These are phyloP conservation scores for Melipona beecheii DNA, from an alignment of 2,888 invertebrate species.

Conservation along the genomic window DNA sequence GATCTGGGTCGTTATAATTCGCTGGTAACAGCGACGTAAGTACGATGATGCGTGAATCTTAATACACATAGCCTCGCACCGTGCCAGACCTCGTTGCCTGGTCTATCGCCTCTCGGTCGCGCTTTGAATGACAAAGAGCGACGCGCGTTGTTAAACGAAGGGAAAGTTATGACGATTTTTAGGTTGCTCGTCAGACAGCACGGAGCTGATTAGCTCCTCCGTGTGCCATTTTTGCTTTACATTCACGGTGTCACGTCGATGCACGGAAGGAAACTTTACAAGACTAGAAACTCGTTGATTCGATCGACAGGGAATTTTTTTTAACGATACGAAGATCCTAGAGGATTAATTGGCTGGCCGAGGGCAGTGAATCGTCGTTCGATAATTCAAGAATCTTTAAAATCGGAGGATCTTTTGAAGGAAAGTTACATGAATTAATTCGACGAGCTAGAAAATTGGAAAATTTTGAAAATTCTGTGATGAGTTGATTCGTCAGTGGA, in stretches of 20 bases:
- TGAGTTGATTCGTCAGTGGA: too few relatives aligned
- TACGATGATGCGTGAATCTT: constrained; percentile 49
- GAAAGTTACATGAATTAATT: too few relatives aligned
- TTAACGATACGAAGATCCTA: neutral
- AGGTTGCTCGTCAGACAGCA: constrained; percentile 1
- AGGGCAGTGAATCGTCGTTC: too few relatives aligned
- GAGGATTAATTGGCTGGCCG: too few relatives aligned
- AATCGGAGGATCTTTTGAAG: too few relatives aligned
- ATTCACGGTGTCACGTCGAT: neutral
- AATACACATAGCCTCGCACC: constrained; percentile 66
- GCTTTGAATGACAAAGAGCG: constrained; percentile 62
- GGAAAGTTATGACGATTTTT: constrained; percentile 69
- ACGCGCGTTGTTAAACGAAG: constrained; percentile 45
- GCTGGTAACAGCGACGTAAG: constrained; percentile 52
- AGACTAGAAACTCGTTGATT: neutral
- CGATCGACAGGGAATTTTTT: neutral
- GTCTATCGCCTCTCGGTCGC: constrained; percentile 48
- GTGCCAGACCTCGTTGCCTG: constrained; percentile 30
- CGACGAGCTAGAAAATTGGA: too few relatives aligned
- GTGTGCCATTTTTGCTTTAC: neutral
- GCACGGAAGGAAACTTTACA: too few relatives aligned
- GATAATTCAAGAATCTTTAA: too few relatives aligned
- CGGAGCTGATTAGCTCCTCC: constrained; percentile 8
- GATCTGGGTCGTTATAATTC: constrained; percentile 63
- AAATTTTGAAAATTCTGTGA: too few relatives aligned